Conservation (phyloP, 2,888 invertebrate genomes). For the Priocnemis perturbator region DNA sequence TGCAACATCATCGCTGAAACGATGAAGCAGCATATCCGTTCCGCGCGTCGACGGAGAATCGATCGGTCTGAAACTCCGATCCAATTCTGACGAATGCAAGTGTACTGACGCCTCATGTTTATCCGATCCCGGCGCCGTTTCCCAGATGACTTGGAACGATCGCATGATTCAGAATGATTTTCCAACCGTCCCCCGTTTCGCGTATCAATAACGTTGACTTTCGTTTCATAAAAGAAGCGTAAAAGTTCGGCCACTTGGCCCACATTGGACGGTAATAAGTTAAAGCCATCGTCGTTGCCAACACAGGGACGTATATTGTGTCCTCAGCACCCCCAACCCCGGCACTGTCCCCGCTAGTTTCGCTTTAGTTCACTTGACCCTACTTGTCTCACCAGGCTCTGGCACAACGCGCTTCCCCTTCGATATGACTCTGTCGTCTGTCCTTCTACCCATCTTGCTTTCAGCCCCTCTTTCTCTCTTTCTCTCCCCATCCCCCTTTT, state of each 20-base stretch:
- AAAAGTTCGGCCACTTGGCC: constrained; percentile 73
- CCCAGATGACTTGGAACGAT: too few species aligned
- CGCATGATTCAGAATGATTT: too few species aligned
- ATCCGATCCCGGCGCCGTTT: too few species aligned
- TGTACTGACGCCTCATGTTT: too few species aligned
- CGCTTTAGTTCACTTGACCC: constrained; percentile 73
- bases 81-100: too few species aligned
- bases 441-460: constrained; percentile 28
- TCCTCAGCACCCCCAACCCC: constrained; percentile 69
- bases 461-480: constrained; percentile 28
- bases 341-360: constrained; percentile 45
- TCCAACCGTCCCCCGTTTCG: too few species aligned
- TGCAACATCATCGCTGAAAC: too few species aligned
- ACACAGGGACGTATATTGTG: constrained; percentile 65
- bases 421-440: constrained; percentile 26
- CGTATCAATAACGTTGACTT: too few species aligned
- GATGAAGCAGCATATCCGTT: too few species aligned
- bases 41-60: too few species aligned
- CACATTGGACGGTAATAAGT: constrained; percentile 69
- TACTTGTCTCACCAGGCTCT: constrained; percentile 62
- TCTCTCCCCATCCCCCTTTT: constrained; percentile 26
- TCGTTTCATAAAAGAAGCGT: constrained; percentile 48
- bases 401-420: constrained; percentile 42
- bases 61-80: too few species aligned
- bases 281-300: constrained; percentile 70